These are phyloP conservation scores for Biston betularia DNA, from an alignment of 2,888 invertebrate genomes.

Conservation along the genomic window DNA sequence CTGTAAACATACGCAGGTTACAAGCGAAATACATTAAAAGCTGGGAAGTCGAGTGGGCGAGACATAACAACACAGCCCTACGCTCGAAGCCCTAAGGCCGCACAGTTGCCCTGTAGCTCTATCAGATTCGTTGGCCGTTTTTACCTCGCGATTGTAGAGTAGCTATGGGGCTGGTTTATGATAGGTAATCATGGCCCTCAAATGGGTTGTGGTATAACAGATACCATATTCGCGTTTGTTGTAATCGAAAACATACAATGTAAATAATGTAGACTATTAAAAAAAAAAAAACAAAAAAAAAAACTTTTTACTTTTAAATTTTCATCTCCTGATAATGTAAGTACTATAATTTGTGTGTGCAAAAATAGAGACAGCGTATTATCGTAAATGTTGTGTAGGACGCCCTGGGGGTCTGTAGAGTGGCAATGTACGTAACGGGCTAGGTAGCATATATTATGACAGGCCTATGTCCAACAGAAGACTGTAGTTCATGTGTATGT, in stretches of 20 bases:
- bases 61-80: background rate
- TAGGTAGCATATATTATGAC: too few species aligned
- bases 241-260: slow-evolving; percentile 5
- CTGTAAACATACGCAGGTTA: background rate
- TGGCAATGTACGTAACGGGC: too few species aligned
- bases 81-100: background rate
- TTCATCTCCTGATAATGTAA: background rate
- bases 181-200: slow-evolving; percentile 30
- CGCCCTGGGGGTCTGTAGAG: too few species aligned
- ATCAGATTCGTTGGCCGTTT: slow-evolving; percentile 19
- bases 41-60: slow-evolving; percentile 18
- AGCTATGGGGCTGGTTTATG: slow-evolving; percentile 29
- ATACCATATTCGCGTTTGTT: slow-evolving; percentile 10
- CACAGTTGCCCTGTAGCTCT: slow-evolving; percentile 1
- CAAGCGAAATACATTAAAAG: background rate
- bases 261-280: background rate
- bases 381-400: too few species aligned
- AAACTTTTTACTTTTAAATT: too few species aligned
- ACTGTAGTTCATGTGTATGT: too few species aligned
- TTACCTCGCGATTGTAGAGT: slow-evolving; percentile 27
- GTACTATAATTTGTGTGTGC: too few species aligned
- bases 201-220: slow-evolving; percentile 17
- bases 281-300: too few species aligned
- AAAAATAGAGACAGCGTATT: too few species aligned
- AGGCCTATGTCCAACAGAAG: too few species aligned